A percentile compares a stretch with the other conserved stretches of the same genome.
phyloP scores from a whole-genome alignment of 2,797 vertebrate genomes.

The Lepus oiostolus region DNA sequence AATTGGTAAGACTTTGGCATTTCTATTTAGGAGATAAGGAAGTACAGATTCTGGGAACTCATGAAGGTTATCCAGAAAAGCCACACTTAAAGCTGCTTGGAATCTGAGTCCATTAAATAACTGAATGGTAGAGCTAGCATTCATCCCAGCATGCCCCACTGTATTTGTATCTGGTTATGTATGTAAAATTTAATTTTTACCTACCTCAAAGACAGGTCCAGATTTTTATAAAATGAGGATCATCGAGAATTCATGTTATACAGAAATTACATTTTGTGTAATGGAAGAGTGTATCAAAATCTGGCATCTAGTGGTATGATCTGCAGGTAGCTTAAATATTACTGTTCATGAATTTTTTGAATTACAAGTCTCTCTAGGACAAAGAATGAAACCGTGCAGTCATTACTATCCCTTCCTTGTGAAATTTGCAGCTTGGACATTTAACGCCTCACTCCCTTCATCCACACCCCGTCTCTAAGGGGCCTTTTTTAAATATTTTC shows the following conservation, averaged over 20 bases:
- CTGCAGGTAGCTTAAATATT: neutral
- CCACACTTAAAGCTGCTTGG: neutral
- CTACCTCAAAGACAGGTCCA: neutral
- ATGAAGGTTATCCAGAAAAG: slow-evolving; percentile 54
- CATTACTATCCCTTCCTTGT: slow-evolving; percentile 9
- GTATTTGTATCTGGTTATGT: neutral
- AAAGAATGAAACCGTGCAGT: neutral
- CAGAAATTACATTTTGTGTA: neutral
- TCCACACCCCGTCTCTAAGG: slow-evolving; percentile 19
- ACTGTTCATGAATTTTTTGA: slow-evolving; percentile 8
- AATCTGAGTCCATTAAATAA: slow-evolving; percentile 13
- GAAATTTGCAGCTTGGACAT: neutral
- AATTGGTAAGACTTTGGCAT: slow-evolving; percentile 59
- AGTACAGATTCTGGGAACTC: slow-evolving; percentile 6
- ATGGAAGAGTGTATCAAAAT: neutral
- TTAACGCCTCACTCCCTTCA: neutral
- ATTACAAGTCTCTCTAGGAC: neutral
- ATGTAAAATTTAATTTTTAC: neutral
- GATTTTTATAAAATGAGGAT: neutral
- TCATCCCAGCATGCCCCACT: neutral
- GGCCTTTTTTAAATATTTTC: neutral
- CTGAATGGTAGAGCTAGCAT: neutral
- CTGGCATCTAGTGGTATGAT: neutral
- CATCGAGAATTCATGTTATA: neutral
- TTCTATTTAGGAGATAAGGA: slow-evolving; percentile 57